These are phyloP conservation scores for Pelodytes ibericus DNA, from an alignment of 2,797 vertebrate species.

Conservation along the genomic window DNA sequence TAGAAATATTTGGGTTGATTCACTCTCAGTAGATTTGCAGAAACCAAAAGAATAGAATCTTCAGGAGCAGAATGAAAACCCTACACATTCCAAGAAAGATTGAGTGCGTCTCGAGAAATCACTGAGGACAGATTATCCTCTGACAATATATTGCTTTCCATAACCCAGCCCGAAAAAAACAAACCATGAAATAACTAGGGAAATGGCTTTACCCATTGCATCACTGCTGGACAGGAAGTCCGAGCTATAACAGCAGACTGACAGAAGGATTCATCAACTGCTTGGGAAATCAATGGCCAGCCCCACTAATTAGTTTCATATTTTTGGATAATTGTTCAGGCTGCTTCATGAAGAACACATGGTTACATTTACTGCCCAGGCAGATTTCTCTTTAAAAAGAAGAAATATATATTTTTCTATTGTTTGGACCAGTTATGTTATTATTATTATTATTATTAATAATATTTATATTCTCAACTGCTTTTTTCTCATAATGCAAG, in stretches of 20 bases:
- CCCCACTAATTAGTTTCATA: slow-evolving; percentile 49
- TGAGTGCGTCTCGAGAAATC: slow-evolving; percentile 7
- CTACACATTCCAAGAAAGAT: slow-evolving; percentile 17
- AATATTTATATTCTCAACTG: too few species aligned
- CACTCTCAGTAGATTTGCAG: too few species aligned
- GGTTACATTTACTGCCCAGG: slow-evolving; percentile 21
- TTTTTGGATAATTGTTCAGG: slow-evolving; percentile 48
- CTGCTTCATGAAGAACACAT: slow-evolving; percentile 44
- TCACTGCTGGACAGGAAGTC: slow-evolving; percentile 31
- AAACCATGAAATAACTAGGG: slow-evolving; percentile 11
- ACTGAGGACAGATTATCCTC: slow-evolving; percentile 7
- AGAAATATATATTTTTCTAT: too few species aligned
- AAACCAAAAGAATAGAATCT: background rate
- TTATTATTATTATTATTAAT: too few species aligned
- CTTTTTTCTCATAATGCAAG: too few species aligned
- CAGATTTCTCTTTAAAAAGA: background rate
- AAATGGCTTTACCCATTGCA: slow-evolving; percentile 2
- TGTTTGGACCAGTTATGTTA: too few species aligned
- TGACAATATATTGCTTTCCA: slow-evolving; percentile 2
- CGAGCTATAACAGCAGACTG: slow-evolving; percentile 24
- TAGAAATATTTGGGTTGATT: too few species aligned
- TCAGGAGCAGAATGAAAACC: background rate
- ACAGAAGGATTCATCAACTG: slow-evolving; percentile 24
- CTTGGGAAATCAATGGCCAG: slow-evolving; percentile 34
- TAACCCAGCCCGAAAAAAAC: slow-evolving; percentile 6